Conservation (phyloP, 2,888 invertebrate genomes). For the Heterodera filipjevi region DNA sequence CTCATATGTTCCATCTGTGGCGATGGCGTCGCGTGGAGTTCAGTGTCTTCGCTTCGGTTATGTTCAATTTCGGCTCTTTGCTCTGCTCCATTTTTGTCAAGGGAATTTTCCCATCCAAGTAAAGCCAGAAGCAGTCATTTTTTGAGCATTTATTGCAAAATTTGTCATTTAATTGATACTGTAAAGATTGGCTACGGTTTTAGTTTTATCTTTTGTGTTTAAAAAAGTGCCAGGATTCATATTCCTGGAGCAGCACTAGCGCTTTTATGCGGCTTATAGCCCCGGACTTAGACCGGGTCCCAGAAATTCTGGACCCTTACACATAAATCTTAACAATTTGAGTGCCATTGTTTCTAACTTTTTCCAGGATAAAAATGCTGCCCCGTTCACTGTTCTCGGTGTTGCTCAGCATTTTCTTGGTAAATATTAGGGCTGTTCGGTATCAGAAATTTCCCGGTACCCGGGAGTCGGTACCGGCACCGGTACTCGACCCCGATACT, state of each 20-base stretch:
- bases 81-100: constrained; percentile 84
- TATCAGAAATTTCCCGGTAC: too few relatives aligned
- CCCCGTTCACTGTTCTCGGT: neutral
- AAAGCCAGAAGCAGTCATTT: constrained; percentile 39
- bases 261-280: too few relatives aligned
- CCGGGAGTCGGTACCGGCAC: too few relatives aligned
- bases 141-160: too few relatives aligned
- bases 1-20: constrained; percentile 50
- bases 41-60: constrained; percentile 71
- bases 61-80: constrained; percentile 87
- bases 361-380: neutral
- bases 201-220: too few relatives aligned
- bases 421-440: neutral
- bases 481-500: too few relatives aligned
- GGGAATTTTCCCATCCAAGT: constrained; percentile 76
- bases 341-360: neutral
- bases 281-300: too few relatives aligned
- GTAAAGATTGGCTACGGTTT: too few relatives aligned
- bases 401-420: constrained; percentile 21
- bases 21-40: constrained; percentile 63
- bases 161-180: too few relatives aligned
- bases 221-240: too few relatives aligned
- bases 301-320: neutral
- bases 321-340: constrained; percentile 5
- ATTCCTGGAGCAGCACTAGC: too few relatives aligned